phyloP scores from a whole-genome alignment of 2,113 vertebrate genomes.

The Otocyon megalotis region DNA sequence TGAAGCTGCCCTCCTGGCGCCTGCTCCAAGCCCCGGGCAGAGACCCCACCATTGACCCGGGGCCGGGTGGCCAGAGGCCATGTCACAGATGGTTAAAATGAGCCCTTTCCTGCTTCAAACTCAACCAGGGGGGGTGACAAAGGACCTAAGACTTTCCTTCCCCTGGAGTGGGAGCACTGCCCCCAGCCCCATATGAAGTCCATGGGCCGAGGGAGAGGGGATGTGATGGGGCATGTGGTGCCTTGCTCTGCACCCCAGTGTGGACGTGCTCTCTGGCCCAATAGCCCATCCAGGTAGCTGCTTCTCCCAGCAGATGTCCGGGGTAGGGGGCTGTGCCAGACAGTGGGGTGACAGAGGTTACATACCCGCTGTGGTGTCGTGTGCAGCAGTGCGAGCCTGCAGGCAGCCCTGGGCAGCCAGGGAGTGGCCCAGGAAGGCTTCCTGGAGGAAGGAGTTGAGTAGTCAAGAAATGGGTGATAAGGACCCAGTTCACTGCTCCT shows the following conservation, averaged over 20 bases:
- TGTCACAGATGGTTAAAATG: background rate
- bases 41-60: background rate
- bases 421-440: background rate
- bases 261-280: background rate
- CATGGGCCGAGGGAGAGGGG: background rate
- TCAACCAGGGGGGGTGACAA: background rate
- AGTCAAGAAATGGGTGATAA: background rate
- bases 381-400: background rate
- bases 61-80: background rate
- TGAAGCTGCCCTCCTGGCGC: background rate
- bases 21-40: background rate
- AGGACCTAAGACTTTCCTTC: background rate
- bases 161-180: background rate
- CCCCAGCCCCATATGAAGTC: background rate
- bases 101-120: background rate
- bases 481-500: background rate
- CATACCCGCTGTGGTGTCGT: too few relatives aligned
- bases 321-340: background rate
- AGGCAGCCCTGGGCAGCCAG: background rate
- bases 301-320: background rate
- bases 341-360: background rate
- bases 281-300: background rate
- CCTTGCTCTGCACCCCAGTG: background rate
- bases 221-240: fast-evolving
- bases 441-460: background rate